Conservation (phyloP, 2,113 vertebrate species). For the Carassius auratus region DNA sequence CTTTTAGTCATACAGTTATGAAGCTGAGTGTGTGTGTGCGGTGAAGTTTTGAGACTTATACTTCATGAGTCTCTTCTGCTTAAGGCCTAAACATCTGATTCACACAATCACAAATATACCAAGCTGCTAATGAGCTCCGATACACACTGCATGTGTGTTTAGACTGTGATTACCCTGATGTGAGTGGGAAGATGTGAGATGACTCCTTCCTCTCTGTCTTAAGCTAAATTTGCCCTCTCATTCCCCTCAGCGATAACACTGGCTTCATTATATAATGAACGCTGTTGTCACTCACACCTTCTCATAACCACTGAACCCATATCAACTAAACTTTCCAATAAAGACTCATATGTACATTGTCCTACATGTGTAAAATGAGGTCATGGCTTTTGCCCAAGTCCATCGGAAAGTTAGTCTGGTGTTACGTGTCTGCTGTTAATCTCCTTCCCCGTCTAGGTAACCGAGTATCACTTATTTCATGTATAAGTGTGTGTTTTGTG, state of each 20-base stretch:
- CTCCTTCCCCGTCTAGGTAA: neutral
- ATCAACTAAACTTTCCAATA: constrained; percentile 65
- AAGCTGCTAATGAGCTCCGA: constrained; percentile 22
- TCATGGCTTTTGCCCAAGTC: neutral
- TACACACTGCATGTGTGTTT: constrained; percentile 7
- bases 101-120: constrained; percentile 21
- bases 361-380: neutral
- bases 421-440: neutral
- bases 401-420: constrained; percentile 8
- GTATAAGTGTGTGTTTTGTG: neutral
- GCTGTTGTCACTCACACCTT: constrained; percentile 15
- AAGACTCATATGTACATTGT: neutral
- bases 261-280: constrained; percentile 40
- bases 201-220: constrained; percentile 16
- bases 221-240: constrained; percentile 17
- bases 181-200: constrained; percentile 6
- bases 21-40: constrained; percentile 41
- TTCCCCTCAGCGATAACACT: constrained; percentile 18
- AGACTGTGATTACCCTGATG: neutral
- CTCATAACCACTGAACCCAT: constrained; percentile 58
- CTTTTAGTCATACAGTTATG: constrained; percentile 56
- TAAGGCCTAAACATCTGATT: constrained; percentile 28
- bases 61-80: neutral
- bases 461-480: neutral
- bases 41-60: constrained; percentile 6